These are phyloP conservation scores for Argyra leucocephala DNA, from an alignment of 2,888 invertebrate genomes.

Conservation along the genomic window DNA sequence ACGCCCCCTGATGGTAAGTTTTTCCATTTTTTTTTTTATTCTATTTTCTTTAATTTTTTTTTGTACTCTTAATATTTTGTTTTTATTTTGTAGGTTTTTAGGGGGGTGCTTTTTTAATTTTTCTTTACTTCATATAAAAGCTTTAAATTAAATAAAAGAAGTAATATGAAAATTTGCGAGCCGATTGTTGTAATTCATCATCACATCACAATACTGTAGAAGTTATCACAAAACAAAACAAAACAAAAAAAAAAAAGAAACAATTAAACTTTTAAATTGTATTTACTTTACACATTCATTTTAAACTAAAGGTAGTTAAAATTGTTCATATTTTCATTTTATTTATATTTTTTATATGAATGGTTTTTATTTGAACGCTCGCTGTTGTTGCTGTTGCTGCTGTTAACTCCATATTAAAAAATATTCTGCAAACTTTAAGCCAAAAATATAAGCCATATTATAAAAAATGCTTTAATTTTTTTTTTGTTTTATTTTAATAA, in stretches of 20 bases:
- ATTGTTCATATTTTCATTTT: background rate
- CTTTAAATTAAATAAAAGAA: background rate
- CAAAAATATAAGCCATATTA: too few species aligned
- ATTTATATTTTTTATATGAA: too few species aligned
- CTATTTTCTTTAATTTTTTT: background rate
- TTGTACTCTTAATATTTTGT: background rate
- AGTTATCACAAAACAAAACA: background rate
- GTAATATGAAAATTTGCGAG: background rate
- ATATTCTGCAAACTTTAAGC: too few species aligned
- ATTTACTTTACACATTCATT: background rate
- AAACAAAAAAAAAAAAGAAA: background rate
- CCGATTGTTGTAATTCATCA: background rate
- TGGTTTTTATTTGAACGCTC: background rate
- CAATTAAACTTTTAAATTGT: background rate
- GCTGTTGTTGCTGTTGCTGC: background rate
- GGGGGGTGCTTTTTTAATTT: background rate
- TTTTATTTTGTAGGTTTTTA: conserved; percentile 1
- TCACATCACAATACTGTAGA: background rate
- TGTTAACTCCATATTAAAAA: background rate
- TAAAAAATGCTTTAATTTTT: too few species aligned
- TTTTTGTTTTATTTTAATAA: background rate
- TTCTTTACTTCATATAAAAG: background rate
- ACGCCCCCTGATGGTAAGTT: conserved; percentile 1
- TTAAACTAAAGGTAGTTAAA: conserved; percentile 5
- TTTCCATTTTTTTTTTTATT: background rate